Conservation (phyloP, 2,797 vertebrate genomes). For the Rhodeus uyekii region DNA sequence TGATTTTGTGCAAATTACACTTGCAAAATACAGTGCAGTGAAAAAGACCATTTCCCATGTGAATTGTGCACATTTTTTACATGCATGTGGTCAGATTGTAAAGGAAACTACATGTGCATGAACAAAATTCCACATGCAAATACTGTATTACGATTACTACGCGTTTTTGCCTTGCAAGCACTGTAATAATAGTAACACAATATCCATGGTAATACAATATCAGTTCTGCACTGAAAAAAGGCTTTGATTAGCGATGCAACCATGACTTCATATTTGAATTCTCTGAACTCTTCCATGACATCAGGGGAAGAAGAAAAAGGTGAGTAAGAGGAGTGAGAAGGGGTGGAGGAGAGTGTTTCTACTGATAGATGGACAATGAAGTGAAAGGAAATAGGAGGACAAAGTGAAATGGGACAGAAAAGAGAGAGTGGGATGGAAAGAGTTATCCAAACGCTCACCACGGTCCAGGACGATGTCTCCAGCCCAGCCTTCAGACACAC, state of each 20-base stretch:
- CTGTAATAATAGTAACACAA: not conserved
- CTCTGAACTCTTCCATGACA: slow-evolving; percentile 10
- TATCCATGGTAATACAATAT: not conserved
- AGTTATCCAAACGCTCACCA: slow-evolving; percentile 78
- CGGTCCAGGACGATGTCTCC: slow-evolving; percentile 97
- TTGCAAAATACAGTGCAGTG: not conserved
- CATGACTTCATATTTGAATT: slow-evolving; percentile 16
- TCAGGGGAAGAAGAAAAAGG: slow-evolving; percentile 3
- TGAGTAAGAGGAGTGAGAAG: not conserved
- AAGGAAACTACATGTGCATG: not conserved
- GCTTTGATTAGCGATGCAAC: not conserved
- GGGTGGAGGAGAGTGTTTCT: slow-evolving; percentile 45
- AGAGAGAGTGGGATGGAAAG: slow-evolving; percentile 12
- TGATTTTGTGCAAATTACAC: not conserved
- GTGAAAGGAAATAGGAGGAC: slow-evolving; percentile 47
- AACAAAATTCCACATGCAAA: not conserved
- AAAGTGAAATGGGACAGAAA: slow-evolving; percentile 34
- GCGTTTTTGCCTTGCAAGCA: not conserved
- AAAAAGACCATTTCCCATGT: not conserved
- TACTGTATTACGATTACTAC: not conserved
- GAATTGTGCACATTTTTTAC: not conserved
- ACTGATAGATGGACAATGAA: slow-evolving; percentile 52
- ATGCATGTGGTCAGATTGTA: not conserved
- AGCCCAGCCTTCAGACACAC: slow-evolving; percentile 98
- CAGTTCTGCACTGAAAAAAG: not conserved